Conservation (phyloP, 2,888 invertebrate genomes). For the Lasioglossum villosulum region DNA sequence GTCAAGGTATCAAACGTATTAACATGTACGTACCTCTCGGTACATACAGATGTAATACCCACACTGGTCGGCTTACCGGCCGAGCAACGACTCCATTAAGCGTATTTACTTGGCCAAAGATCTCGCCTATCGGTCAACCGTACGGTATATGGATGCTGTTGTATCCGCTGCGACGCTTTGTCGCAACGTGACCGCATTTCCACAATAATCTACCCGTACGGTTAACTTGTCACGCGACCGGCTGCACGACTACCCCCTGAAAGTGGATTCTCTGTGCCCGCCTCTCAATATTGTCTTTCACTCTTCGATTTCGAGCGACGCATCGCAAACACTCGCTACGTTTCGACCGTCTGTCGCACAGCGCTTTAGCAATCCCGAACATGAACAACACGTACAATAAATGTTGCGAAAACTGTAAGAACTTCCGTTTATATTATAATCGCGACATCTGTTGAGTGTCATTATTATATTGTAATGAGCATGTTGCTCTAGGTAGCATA, state of each 20-base stretch:
- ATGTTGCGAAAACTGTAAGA: not conserved
- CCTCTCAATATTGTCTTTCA: not conserved
- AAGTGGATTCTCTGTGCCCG: not conserved
- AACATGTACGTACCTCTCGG: constrained; percentile 63
- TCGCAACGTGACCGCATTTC: constrained; percentile 46
- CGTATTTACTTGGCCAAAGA: constrained; percentile 68
- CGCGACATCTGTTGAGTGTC: too few relatives aligned
- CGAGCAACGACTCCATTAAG: constrained; percentile 69
- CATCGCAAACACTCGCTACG: not conserved
- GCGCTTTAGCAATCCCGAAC: not conserved
- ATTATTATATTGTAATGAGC: too few relatives aligned
- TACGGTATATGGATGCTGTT: constrained; percentile 48
- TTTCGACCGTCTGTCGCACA: not conserved
- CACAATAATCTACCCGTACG: constrained; percentile 50
- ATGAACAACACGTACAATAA: not conserved
- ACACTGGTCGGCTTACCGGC: constrained; percentile 28
- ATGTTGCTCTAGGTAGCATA: too few relatives aligned
- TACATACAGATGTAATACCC: constrained; percentile 44
- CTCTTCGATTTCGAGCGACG: not conserved
- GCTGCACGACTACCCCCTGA: not conserved
- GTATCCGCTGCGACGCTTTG: constrained; percentile 35
- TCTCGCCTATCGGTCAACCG: constrained; percentile 63
- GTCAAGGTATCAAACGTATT: constrained; percentile 77
- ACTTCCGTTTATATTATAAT: too few relatives aligned
- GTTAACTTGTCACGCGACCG: constrained; percentile 34